Base-by-base conservation (phyloP, 2,797 vertebrate species). In the Sebastolobus altivelis region DNA sequence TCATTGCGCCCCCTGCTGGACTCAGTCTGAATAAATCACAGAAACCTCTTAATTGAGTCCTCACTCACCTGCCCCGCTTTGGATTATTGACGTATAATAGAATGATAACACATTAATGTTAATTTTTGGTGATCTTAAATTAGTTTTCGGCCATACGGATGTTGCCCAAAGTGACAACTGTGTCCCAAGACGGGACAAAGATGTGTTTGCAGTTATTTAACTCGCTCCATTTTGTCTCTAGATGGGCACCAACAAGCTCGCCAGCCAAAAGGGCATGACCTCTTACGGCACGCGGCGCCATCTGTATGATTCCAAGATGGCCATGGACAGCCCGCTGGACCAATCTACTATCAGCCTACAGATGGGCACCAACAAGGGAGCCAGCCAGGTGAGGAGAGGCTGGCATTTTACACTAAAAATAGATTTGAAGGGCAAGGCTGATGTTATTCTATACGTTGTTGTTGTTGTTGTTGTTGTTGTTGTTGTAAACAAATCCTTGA, bases 161-260 rank as follows among this genome's bases (percentile, higher is more conserved):
- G 8, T 38, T 46, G 3, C 11, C 16, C 62, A 73, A 11, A 31
- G 12, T 25, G 16, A 16, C n/a, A 29, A 2, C n/a, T 2, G 11
- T 52, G 25, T 52, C 37, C 12, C 11, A 7, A 52, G 22, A 43
- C 46, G 13, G n/a, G 25, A 25, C 25, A 20, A 33, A 37, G 2
- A 2, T 14, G 27, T 16, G 13, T 16, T 38, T 37, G 31, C 22
- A 25, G 9, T 14, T 7, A 18, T 65, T 35, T 25, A 16, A 27
- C 20, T 40, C 3, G 10, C 12, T 80, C 1, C 6, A 4, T 80
- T 63, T 61, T 81, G n/a, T 79, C 31, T 84, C 25, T 77, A 99
- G 98, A 99, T 99, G 98, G 98, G 98, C 80, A 99, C 98, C 90
- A 99, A 99, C 93, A 98, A 98, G 93, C 96, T 97, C 14, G 98